Percentiles rank a stretch among this genome's conserved stretches.
phyloP scores from a whole-genome alignment of 2,797 vertebrate genomes.

The Myotis findleyi region DNA sequence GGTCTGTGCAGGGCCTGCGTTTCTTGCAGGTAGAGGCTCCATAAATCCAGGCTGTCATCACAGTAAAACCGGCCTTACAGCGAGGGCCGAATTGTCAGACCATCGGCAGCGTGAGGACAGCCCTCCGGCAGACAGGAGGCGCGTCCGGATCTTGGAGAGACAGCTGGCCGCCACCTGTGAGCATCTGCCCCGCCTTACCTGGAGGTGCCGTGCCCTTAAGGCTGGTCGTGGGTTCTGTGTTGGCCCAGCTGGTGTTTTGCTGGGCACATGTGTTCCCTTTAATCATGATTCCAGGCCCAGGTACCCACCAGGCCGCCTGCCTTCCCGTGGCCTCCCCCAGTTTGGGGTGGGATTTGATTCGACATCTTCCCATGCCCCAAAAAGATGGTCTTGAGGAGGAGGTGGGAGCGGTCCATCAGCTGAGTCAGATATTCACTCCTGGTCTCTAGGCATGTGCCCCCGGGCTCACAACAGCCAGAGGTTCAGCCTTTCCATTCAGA shows the following conservation, averaged over 20 bases:
- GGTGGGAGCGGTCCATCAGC: accelerated
- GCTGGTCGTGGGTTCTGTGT: background rate
- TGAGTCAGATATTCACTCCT: too few relatives aligned
- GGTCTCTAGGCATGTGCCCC: too few relatives aligned
- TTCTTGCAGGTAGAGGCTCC: background rate
- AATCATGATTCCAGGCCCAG: accelerated
- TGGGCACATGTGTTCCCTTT: accelerated
- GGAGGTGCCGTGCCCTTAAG: background rate
- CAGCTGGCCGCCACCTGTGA: background rate
- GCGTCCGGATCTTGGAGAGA: accelerated
- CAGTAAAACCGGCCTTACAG: background rate
- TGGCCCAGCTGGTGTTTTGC: accelerated
- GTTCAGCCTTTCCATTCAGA: background rate
- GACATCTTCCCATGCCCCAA: background rate
- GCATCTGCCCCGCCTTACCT: accelerated
- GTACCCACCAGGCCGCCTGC: accelerated
- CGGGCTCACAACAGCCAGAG: accelerated
- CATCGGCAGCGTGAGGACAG: background rate
- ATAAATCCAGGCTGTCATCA: slow-evolving; percentile 52
- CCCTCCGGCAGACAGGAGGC: background rate
- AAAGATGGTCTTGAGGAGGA: background rate
- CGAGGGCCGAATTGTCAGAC: background rate
- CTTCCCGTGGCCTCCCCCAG: background rate
- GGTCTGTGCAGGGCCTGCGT: accelerated
- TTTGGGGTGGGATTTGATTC: background rate